Evolutionary conservation across 2,888 invertebrate species (phyloP).

Genomic region (Tolmerus cingulatus): DNA sequence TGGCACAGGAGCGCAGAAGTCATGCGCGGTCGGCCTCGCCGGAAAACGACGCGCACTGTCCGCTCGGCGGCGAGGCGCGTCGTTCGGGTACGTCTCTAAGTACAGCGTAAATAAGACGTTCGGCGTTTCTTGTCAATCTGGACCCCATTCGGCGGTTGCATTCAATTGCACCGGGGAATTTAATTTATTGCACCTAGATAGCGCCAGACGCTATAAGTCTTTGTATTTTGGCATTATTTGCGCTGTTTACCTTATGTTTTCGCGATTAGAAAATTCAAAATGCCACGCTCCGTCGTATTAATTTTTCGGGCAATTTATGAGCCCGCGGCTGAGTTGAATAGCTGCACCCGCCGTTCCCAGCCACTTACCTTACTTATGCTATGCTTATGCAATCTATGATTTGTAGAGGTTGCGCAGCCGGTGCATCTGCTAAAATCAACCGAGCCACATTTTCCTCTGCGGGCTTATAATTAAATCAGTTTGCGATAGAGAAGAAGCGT

Average conservation of each 20-base stretch:
- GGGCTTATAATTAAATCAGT: not conserved
- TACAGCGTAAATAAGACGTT: conserved; percentile 15
- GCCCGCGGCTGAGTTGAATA: not conserved
- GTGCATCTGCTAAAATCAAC: not conserved
- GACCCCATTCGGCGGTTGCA: conserved; percentile 18
- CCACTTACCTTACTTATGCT: not conserved
- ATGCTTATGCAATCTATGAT: not conserved
- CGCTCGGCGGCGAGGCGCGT: not conserved
- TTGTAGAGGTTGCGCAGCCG: not conserved
- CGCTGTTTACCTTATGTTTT: not conserved
- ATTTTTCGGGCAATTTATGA: not conserved
- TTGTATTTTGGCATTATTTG: conserved; percentile 4
- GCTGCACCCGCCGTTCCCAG: not conserved
- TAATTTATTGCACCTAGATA: conserved; percentile 17
- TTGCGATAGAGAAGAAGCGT: not conserved
- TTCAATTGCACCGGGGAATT: not conserved
- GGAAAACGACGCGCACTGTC: not conserved
- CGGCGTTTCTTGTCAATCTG: conserved; percentile 25
- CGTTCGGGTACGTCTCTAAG: conserved; percentile 3
- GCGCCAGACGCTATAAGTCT: conserved; percentile 4
- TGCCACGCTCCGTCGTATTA: not conserved
- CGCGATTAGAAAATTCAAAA: not conserved
- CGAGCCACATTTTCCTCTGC: not conserved
- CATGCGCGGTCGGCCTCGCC: not conserved
- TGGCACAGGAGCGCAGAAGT: conserved; percentile 17